Evolutionary conservation across 1,140 invertebrate genomes (phyloP), one percentile per base, ranked within the genome.

Genomic region (Colletes latitarsis): DNA sequence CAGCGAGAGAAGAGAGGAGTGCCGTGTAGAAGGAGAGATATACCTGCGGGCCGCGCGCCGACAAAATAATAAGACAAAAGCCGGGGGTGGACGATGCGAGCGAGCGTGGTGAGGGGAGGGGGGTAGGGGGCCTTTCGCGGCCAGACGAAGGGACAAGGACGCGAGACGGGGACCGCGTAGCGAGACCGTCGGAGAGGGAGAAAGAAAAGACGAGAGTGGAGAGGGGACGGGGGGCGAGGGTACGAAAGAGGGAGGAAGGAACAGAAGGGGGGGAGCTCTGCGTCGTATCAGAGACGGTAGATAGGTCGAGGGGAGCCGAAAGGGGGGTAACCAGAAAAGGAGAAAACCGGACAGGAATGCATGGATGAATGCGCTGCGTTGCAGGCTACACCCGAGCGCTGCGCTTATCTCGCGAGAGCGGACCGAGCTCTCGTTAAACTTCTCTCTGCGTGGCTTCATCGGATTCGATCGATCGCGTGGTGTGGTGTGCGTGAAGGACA

Each of bases 51-150:
- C 77, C 83, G 78, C 70, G 76, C 81, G 82, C 82, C 86, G 86
- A 88, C 86, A 86, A 88, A 89, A 90, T 90, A 90, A 90, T 89
- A 90, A 90, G 88, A 90, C 88, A 90, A 90, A 90, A 89, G 88
- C 77, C 67, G 82, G 82, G 84, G 87, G 82, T 83, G 85, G 82
- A 86, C 75, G 82, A 66, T 60, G 64, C 57, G 72, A 41, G 80
- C 58, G 72, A 67, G 67, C 41, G 57, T n/a, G 58, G 64, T n/a
- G 68, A 6, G 39, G 12, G 30, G 8, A 55, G 53, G 53, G 60
- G 30, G 14, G 53, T 5, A 30, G 30, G 1, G 17, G 19, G 19
- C 30, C 30, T 57, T 5, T 60, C 71, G 81, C 55, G 58, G 58
- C 46, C 53, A 67, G 64, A 69, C 46, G 66, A 15, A 41, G 15